Conservation (phyloP, 1,140 invertebrate species). For the Zaprionus gabonicus region DNA sequence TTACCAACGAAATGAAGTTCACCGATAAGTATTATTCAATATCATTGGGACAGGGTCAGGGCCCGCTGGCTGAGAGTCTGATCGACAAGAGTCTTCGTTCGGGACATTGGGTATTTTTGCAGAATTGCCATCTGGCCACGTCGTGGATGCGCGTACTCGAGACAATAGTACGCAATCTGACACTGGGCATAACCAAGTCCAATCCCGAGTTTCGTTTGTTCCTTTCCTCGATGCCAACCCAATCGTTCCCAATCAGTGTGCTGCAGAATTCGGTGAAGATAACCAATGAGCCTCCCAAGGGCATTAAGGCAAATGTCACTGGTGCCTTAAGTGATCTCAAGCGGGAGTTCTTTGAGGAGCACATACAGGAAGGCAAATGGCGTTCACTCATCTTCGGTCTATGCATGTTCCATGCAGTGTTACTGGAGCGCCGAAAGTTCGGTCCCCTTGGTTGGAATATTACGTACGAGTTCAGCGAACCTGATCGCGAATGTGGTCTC, state of each 20-base stretch:
- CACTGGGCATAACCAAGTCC: slow-evolving; percentile 87
- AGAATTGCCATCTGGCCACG: slow-evolving; percentile 96
- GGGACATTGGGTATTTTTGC: slow-evolving; percentile 94
- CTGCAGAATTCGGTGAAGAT: slow-evolving; percentile 97
- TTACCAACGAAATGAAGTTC: slow-evolving; percentile 92
- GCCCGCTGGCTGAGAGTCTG: slow-evolving; percentile 92
- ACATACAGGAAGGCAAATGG: slow-evolving; percentile 90
- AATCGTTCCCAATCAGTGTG: slow-evolving; percentile 94
- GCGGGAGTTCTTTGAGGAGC: slow-evolving; percentile 92
- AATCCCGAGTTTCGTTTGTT: slow-evolving; percentile 92
- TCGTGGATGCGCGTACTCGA: slow-evolving; percentile 95
- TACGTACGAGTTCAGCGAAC: slow-evolving; percentile 95
- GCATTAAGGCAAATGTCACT: slow-evolving; percentile 92
- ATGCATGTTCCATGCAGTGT: slow-evolving; percentile 94
- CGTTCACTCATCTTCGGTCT: slow-evolving; percentile 91
- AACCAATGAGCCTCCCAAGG: slow-evolving; percentile 96
- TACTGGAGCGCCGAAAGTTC: slow-evolving; percentile 95
- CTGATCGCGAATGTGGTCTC: slow-evolving; percentile 94
- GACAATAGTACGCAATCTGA: slow-evolving; percentile 89
- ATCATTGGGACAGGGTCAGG: slow-evolving; percentile 96
- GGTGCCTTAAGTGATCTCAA: slow-evolving; percentile 92
- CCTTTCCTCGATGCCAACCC: slow-evolving; percentile 94
- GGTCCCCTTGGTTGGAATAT: slow-evolving; percentile 96
- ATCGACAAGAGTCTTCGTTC: slow-evolving; percentile 89
- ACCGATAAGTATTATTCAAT: slow-evolving; percentile 91